A percentile compares a stretch with the other conserved stretches of the same genome.
Conservation (phyloP, 2,113 vertebrate species). For the Toxotes jaculatrix region DNA sequence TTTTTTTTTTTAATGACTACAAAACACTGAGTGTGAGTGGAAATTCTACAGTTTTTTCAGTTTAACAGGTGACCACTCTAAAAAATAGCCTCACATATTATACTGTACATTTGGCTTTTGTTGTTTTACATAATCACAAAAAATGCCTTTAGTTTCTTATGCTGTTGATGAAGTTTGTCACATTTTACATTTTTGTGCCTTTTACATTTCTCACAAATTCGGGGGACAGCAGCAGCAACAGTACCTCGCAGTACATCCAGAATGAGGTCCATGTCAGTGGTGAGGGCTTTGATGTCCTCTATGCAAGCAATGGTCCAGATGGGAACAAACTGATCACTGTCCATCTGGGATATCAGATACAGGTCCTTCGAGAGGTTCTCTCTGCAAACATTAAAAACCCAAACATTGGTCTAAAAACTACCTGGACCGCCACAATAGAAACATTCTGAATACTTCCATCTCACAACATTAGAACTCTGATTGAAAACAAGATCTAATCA, state of each 20-base stretch:
- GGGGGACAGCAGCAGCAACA: neutral
- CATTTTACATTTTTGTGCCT: neutral
- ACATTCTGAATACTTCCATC: too few species aligned
- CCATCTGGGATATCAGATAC: constrained; percentile 99
- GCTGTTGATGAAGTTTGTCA: neutral
- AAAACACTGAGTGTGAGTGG: neutral
- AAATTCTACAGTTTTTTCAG: neutral
- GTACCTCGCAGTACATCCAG: constrained; percentile 90
- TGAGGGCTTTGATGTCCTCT: constrained; percentile 96
- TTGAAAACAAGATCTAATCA: neutral
- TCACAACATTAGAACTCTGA: neutral
- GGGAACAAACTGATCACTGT: constrained; percentile 96
- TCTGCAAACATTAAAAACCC: constrained; percentile 77
- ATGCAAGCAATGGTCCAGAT: constrained; percentile 98
- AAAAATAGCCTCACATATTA: neutral
- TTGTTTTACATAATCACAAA: too few species aligned
- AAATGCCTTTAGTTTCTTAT: neutral
- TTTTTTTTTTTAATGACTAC: neutral
- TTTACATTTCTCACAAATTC: neutral
- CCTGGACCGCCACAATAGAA: too few species aligned
- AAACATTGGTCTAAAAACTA: neutral
- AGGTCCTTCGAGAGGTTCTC: constrained; percentile 98
- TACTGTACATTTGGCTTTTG: neutral
- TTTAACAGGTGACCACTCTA: neutral
- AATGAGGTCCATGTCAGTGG: constrained; percentile 94